These are phyloP conservation scores for Sebastes schlegelii DNA, from an alignment of 2,113 vertebrate genomes.

Conservation along the genomic window DNA sequence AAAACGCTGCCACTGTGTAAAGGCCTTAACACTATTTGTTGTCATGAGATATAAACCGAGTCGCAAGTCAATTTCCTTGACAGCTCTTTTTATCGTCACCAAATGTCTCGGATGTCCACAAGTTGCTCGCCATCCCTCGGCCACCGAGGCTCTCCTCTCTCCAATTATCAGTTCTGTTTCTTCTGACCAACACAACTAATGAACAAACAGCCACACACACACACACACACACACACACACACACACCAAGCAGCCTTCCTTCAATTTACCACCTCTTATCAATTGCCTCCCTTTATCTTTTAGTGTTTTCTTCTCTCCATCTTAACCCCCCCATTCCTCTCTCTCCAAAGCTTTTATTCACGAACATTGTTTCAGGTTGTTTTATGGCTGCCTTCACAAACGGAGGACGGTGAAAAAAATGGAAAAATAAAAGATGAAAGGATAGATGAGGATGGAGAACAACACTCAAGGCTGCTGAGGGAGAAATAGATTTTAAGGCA, in stretches of 20 bases:
- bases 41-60: background rate
- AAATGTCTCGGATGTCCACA: slow-evolving; percentile 15
- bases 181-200: slow-evolving; percentile 52
- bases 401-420: slow-evolving; percentile 35
- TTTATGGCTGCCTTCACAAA: slow-evolving; percentile 62
- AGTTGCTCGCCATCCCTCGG: slow-evolving; percentile 1
- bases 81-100: background rate
- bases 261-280: slow-evolving; percentile 66
- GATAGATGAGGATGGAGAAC: slow-evolving; percentile 55
- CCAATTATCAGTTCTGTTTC: slow-evolving; percentile 67
- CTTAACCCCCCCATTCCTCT: slow-evolving; percentile 33
- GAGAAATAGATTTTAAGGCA: slow-evolving; percentile 46
- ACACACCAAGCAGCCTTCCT: slow-evolving; percentile 24
- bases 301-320: slow-evolving; percentile 61
- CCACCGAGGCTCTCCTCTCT: slow-evolving; percentile 2
- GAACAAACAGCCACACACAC: slow-evolving; percentile 36
- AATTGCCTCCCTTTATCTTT: slow-evolving; percentile 63
- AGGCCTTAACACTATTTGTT: too few species aligned
- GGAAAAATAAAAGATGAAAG: slow-evolving; percentile 69
- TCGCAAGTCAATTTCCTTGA: background rate
- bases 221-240: slow-evolving; percentile 20
- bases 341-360: slow-evolving; percentile 62
- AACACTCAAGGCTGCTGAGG: slow-evolving; percentile 44
- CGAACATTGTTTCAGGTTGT: slow-evolving; percentile 60
- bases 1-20: too few species aligned